Percentiles rank a stretch among this genome's conserved stretches.
phyloP scores from a whole-genome alignment of 2,888 invertebrate species.

The Masnerella sp. region DNA sequence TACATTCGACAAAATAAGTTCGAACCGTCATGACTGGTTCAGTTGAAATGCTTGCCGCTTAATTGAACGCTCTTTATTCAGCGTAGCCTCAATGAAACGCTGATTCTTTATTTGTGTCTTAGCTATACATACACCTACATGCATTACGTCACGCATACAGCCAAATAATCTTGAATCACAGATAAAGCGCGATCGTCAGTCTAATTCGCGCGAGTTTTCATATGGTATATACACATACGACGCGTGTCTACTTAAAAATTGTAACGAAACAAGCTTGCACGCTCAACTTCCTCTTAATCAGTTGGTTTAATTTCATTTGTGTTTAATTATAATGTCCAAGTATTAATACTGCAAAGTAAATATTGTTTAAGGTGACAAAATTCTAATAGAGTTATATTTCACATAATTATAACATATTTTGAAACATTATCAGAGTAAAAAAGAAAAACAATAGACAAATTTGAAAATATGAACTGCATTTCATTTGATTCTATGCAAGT shows the following conservation, averaged over 20 bases:
- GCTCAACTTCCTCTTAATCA: slow-evolving; percentile 32
- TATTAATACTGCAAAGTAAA: slow-evolving; percentile 31
- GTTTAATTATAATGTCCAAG: slow-evolving; percentile 24
- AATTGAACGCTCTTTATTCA: slow-evolving; percentile 34
- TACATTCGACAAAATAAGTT: slow-evolving; percentile 4
- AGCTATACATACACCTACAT: slow-evolving; percentile 39
- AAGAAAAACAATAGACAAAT: too few relatives aligned
- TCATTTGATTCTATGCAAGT: too few relatives aligned
- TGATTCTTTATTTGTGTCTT: slow-evolving; percentile 21
- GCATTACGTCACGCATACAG: slow-evolving; percentile 63
- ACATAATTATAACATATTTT: too few relatives aligned
- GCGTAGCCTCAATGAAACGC: slow-evolving; percentile 24
- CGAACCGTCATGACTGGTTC: slow-evolving; percentile 1
- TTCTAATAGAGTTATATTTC: too few relatives aligned
- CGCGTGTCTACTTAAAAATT: slow-evolving; percentile 39
- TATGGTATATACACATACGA: slow-evolving; percentile 50
- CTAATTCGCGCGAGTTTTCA: slow-evolving; percentile 54
- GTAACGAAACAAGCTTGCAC: slow-evolving; percentile 55
- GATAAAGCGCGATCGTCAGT: slow-evolving; percentile 71
- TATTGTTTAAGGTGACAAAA: slow-evolving; percentile 15
- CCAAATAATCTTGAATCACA: slow-evolving; percentile 74
- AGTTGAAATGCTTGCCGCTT: slow-evolving; percentile 10
- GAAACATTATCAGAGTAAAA: too few relatives aligned
- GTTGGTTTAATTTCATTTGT: slow-evolving; percentile 9
- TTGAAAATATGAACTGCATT: too few relatives aligned